These are phyloP conservation scores for Caiman crocodilus DNA, from an alignment of 2,797 vertebrate genomes.

Conservation along the genomic window DNA sequence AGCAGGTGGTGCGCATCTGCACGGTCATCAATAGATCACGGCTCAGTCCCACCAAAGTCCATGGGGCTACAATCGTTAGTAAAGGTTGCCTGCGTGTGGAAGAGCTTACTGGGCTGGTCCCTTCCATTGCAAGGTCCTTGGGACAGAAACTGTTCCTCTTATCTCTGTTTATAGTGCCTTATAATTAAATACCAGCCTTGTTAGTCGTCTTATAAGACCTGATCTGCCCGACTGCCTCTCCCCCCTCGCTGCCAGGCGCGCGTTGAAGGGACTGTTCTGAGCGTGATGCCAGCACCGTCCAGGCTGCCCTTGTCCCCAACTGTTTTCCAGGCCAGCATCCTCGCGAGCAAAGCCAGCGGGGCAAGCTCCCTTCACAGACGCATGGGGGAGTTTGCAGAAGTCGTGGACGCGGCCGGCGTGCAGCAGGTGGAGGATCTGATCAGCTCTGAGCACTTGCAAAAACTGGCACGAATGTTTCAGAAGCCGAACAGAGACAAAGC, in stretches of 20 bases:
- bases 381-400: not conserved
- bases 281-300: rapidly evolving
- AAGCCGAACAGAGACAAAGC: constrained; percentile 20
- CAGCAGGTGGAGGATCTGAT: not conserved
- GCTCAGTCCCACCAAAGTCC: not conserved
- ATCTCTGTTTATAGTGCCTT: rapidly evolving
- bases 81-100: rapidly evolving
- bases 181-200: not conserved
- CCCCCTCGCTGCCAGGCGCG: not conserved
- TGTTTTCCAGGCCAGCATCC: not conserved
- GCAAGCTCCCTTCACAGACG: not conserved
- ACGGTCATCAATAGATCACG: rapidly evolving
- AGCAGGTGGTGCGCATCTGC: not conserved
- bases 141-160: not conserved
- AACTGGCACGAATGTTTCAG: constrained; percentile 39
- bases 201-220: not conserved
- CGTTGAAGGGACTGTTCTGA: rapidly evolving
- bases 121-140: not conserved
- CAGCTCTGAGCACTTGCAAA: constrained; percentile 18
- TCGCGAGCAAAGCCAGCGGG: not conserved
- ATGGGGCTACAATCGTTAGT: rapidly evolving
- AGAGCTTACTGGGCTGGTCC: not conserved
- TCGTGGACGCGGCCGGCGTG: rapidly evolving
- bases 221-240: not conserved
- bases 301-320: not conserved